phyloP scores from a whole-genome alignment of 2,888 invertebrate species.

The Coleophora flavipennella region DNA sequence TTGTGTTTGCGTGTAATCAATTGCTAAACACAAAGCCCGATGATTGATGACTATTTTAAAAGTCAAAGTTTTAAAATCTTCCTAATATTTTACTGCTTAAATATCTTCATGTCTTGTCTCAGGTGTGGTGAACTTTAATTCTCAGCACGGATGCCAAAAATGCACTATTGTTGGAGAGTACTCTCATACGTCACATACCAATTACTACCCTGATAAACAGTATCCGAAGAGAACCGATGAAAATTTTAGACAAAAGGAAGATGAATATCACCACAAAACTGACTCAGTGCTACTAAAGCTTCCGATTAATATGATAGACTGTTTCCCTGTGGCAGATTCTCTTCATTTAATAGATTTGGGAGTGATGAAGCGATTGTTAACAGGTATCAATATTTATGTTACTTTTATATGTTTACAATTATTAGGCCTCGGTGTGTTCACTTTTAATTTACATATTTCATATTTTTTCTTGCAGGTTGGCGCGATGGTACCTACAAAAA shows the following conservation, averaged over 20 bases:
- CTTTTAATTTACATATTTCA: no score
- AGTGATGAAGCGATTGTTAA: constrained; percentile 17
- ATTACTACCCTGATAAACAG: constrained; percentile 2
- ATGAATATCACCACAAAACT: constrained; percentile 16
- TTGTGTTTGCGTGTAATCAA: no score
- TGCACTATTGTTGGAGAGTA: constrained; percentile 9
- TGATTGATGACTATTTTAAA: no score
- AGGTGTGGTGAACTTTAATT: constrained; percentile 9
- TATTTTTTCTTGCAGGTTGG: no score
- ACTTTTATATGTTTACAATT: no score
- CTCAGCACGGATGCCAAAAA: constrained; percentile 11
- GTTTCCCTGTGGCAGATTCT: constrained; percentile 19
- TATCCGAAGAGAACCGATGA: constrained; percentile 11
- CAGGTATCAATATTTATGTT: no score
- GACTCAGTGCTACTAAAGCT: constrained; percentile 16
- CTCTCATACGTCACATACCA: constrained; percentile 9
- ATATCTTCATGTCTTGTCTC: constrained; percentile 5
- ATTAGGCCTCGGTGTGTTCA: no score
- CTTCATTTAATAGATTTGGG: constrained; percentile 20
- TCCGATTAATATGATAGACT: constrained; percentile 19
- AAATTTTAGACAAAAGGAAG: constrained; percentile 16
- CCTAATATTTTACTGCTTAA: no score
- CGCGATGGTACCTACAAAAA: no score
- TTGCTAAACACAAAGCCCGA: no score
- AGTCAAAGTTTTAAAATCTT: no score